phyloP scores from a whole-genome alignment of 2,797 vertebrate genomes.

The Sebastes ruberrimus region DNA sequence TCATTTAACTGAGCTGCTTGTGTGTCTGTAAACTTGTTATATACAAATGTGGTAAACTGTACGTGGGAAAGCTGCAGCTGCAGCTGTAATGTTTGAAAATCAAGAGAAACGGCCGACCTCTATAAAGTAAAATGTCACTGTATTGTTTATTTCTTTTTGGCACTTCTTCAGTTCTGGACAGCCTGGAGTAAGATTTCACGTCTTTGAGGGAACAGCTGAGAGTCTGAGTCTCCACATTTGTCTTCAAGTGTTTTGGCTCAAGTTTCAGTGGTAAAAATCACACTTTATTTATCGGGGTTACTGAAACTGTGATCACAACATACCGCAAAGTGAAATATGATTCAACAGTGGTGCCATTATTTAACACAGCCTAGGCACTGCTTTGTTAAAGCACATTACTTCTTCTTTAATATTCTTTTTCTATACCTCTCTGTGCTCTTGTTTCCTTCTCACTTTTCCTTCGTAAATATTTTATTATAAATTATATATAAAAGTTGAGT shows the following conservation, averaged over 20 bases:
- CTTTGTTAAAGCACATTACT: neutral
- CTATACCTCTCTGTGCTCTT: neutral
- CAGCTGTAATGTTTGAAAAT: neutral
- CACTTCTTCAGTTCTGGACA: neutral
- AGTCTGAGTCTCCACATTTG: neutral
- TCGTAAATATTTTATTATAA: neutral
- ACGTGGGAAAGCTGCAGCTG: neutral
- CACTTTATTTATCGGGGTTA: slow-evolving; percentile 15
- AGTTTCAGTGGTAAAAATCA: neutral
- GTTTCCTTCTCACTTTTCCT: neutral
- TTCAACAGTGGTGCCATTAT: neutral
- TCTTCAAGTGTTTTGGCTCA: neutral
- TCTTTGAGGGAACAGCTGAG: neutral
- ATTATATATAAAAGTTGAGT: no score
- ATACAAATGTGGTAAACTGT: neutral
- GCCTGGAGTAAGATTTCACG: neutral
- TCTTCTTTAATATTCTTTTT: neutral
- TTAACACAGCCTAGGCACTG: neutral
- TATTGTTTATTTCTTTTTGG: neutral
- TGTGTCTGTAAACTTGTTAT: neutral
- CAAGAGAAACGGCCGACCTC: neutral
- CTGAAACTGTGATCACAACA: slow-evolving; percentile 20
- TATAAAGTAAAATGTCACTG: neutral
- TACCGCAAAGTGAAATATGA: neutral
- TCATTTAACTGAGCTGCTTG: neutral